phyloP scores from a whole-genome alignment of 2,888 invertebrate species.

The Palloptera scutellata region DNA sequence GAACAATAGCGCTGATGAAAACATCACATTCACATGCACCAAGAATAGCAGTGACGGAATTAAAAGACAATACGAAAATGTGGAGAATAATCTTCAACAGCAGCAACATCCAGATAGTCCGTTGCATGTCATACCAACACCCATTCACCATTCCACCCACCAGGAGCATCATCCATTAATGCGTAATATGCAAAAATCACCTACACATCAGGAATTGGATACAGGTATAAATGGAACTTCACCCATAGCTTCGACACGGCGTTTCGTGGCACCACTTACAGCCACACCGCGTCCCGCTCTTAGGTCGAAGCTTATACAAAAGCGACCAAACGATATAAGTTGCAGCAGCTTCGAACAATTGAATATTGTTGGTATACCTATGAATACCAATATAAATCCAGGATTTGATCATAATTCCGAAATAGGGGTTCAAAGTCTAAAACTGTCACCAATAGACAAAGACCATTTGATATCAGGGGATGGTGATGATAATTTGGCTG shows the following conservation, averaged over 20 bases:
- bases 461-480: too few species aligned
- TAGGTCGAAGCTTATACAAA: conserved; percentile 41
- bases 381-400: not conserved
- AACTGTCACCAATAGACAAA: not conserved
- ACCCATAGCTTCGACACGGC: conserved; percentile 11
- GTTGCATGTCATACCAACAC: not conserved
- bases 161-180: not conserved
- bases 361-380: conserved; percentile 46
- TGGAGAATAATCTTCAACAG: not conserved
- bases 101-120: not conserved
- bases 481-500: not conserved
- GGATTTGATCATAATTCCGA: too few species aligned
- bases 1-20: not conserved
- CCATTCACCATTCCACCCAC: not conserved
- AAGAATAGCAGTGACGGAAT: not conserved
- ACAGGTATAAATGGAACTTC: not conserved
- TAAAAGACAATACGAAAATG: not conserved
- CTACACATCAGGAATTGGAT: conserved; percentile 23
- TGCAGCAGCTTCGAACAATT: conserved; percentile 52
- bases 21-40: not conserved
- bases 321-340: conserved; percentile 44
- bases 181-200: conserved; percentile 5
- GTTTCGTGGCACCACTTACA: conserved; percentile 17
- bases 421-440: not conserved
- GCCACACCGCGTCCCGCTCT: conserved; percentile 40